Percentiles rank a stretch among this genome's conserved stretches.
Conservation (phyloP, 2,113 vertebrate species). For the Lutjanus erythropterus region DNA sequence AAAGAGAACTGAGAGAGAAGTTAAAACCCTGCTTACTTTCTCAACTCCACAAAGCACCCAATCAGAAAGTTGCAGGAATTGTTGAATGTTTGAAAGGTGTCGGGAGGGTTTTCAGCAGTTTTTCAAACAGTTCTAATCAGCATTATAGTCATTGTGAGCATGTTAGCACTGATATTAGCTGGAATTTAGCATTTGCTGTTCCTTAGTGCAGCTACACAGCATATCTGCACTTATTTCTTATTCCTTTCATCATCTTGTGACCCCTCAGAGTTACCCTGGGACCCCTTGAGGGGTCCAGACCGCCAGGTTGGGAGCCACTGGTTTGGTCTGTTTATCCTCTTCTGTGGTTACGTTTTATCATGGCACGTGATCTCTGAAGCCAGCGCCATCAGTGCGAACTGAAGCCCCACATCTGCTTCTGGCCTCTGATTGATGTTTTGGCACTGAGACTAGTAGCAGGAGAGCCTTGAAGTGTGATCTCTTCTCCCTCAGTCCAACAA, state of each 20-base stretch:
- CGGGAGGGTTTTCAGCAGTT: too few relatives aligned
- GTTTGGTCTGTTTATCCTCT: slow-evolving; percentile 31
- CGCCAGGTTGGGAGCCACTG: background rate
- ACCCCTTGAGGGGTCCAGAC: background rate
- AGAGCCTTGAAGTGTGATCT: slow-evolving; percentile 54
- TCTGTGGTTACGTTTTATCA: slow-evolving; percentile 45
- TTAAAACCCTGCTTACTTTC: too few relatives aligned
- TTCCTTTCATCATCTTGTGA: background rate
- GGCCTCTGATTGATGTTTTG: slow-evolving; percentile 54
- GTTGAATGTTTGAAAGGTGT: too few relatives aligned
- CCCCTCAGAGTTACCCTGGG: background rate
- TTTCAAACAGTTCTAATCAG: background rate
- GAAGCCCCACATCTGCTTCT: slow-evolving; percentile 50
- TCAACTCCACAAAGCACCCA: too few relatives aligned
- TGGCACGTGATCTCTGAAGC: slow-evolving; percentile 27
- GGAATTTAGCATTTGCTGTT: too few relatives aligned
- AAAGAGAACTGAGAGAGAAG: too few relatives aligned
- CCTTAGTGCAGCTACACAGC: background rate
- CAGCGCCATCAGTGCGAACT: slow-evolving; percentile 34
- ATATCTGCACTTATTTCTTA: background rate
- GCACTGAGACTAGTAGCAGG: slow-evolving; percentile 34
- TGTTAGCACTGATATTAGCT: too few relatives aligned
- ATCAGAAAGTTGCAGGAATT: too few relatives aligned
- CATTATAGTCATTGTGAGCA: too few relatives aligned
- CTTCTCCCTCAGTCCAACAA: slow-evolving; percentile 32